Percentiles rank a stretch among this genome's conserved stretches.
Evolutionary conservation across 2,888 invertebrate species (phyloP).

Genomic region (Andrena bicolor): DNA sequence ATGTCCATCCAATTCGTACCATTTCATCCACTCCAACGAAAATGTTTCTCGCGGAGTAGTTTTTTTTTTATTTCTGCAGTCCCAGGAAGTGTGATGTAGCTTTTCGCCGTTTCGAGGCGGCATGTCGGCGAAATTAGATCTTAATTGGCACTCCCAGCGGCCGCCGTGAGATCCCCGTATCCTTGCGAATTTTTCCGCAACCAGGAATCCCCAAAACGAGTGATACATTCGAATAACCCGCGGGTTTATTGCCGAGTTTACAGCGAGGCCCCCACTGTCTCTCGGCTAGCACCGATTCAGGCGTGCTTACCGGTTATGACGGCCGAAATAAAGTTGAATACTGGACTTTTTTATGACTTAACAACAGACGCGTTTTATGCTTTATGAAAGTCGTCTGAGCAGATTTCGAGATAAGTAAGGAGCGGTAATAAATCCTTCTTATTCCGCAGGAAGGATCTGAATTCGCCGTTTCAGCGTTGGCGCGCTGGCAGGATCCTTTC

Average conservation of each 20-base stretch:
- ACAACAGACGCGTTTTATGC: conserved; percentile 56
- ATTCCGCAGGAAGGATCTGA: conserved; percentile 30
- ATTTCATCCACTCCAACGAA: not conserved
- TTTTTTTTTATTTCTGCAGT: not conserved
- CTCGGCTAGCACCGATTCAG: not conserved
- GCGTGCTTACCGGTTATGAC: conserved; percentile 11
- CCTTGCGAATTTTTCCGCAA: not conserved
- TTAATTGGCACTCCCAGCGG: not conserved
- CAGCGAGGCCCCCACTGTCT: not conserved
- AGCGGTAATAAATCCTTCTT: conserved; percentile 56
- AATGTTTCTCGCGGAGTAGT: not conserved
- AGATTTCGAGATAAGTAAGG: conserved; percentile 58
- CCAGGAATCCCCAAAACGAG: not conserved
- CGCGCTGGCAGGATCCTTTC: not conserved
- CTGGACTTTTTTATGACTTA: conserved; percentile 54
- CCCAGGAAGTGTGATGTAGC: not conserved
- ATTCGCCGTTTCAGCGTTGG: conserved; percentile 24
- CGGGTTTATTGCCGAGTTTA: conserved; percentile 25
- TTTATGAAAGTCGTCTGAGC: conserved; percentile 59
- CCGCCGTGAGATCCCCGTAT: not conserved
- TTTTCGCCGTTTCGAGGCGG: not conserved
- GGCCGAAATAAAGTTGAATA: conserved; percentile 27
- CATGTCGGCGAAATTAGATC: not conserved
- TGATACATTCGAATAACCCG: not conserved
- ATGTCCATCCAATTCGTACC: not conserved